A percentile compares a stretch with the other conserved stretches of the same genome.
phyloP scores from a whole-genome alignment of 1,140 invertebrate species.

The Heliothis virescens region DNA sequence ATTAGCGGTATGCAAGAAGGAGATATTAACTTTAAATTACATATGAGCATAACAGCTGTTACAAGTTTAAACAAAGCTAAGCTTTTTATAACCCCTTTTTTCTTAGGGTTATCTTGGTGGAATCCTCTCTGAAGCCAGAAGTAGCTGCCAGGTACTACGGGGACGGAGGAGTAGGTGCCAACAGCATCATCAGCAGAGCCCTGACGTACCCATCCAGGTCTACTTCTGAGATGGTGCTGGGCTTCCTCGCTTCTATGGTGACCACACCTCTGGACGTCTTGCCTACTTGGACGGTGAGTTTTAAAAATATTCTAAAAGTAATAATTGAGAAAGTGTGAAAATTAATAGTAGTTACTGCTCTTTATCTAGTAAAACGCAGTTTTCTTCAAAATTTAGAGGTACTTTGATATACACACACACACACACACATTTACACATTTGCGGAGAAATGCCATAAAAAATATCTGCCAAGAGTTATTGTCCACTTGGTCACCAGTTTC shows the following conservation, averaged over 20 bases:
- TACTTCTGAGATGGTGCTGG: conserved; percentile 67
- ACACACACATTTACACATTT: too few relatives aligned
- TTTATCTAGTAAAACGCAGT: too few relatives aligned
- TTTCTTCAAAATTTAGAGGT: too few relatives aligned
- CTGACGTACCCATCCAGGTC: conserved; percentile 58
- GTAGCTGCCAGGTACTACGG: conserved; percentile 69
- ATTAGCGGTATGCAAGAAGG: not conserved
- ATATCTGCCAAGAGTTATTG: too few relatives aligned
- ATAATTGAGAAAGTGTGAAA: too few relatives aligned
- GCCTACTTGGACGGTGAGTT: conserved; percentile 74
- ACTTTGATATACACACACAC: too few relatives aligned
- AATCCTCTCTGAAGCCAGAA: conserved; percentile 62
- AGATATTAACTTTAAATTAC: too few relatives aligned
- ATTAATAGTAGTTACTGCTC: too few relatives aligned
- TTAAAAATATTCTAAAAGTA: not conserved
- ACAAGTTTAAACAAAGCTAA: too few relatives aligned
- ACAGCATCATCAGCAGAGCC: conserved; percentile 71
- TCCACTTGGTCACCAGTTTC: too few relatives aligned
- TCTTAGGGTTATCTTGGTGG: conserved; percentile 71
- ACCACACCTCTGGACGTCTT: conserved; percentile 63
- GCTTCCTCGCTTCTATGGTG: conserved; percentile 66
- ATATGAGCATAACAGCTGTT: too few relatives aligned
- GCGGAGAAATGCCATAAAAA: too few relatives aligned
- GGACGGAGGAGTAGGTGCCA: conserved; percentile 69
- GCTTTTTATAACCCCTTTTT: not conserved